A percentile compares a stretch with the other conserved stretches of the same genome.
These are phyloP conservation scores for Alviniconcha marisindica DNA, from an alignment of 1,140 invertebrate genomes.

Conservation along the genomic window DNA sequence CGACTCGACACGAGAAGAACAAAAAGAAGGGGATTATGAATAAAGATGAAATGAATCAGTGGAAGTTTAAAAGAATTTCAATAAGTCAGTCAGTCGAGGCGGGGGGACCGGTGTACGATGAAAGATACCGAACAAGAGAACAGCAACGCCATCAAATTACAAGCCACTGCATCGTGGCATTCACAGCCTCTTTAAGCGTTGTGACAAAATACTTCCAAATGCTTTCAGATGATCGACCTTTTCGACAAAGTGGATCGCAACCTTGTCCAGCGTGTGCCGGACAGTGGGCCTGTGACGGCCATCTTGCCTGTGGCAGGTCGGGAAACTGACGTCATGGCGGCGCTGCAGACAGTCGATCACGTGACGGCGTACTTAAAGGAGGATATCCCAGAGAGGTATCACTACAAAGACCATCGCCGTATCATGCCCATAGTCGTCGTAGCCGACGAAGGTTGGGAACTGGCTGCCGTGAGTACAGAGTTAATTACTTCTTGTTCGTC, in stretches of 20 bases:
- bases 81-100: no score
- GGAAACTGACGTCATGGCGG: slow-evolving; percentile 21
- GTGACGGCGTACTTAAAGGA: slow-evolving; percentile 62
- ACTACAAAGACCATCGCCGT: slow-evolving; percentile 64
- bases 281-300: slow-evolving; percentile 45
- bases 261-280: slow-evolving; percentile 17
- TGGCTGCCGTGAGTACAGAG: slow-evolving; percentile 66
- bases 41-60: no score
- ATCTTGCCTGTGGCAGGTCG: slow-evolving; percentile 43
- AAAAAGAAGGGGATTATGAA: no score
- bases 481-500: no score
- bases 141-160: no score
- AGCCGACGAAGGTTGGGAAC: slow-evolving; percentile 69
- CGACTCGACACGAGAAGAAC: no score
- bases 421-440: slow-evolving; percentile 63
- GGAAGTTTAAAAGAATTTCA: no score
- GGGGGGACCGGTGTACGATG: no score
- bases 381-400: slow-evolving; percentile 67
- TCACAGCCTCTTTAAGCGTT: no score
- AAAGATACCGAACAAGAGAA: no score
- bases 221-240: slow-evolving; percentile 42
- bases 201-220: no score
- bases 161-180: no score
- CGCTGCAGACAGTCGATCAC: slow-evolving; percentile 28
- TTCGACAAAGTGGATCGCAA: slow-evolving; percentile 27